Base-by-base conservation (phyloP, 2,888 invertebrate species). In the Pogonocherus hispidulus region DNA sequence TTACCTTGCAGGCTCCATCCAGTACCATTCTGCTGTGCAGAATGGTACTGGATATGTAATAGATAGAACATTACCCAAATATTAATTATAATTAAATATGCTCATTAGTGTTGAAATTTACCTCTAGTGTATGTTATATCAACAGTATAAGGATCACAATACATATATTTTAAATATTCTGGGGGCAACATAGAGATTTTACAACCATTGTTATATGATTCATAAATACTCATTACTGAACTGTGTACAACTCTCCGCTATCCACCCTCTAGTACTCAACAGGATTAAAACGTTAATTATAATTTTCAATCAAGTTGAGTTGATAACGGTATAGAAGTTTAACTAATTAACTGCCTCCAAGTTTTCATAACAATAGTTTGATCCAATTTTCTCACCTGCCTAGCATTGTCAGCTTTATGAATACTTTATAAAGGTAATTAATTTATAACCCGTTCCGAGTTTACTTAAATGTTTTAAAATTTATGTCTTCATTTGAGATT, bases 251-350 rank as follows among this genome's bases (percentile, higher is more conserved):
- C 52, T 32, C 22, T 52, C 32, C 18, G 9, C 3, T 18, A 18
- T 32, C 2, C 1, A 11, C 14, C n/a, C 16, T n/a, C 2, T 1
- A 32, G 11, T 18, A 32, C 32, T 18, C 16, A 59, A 27, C 44
- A 54, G 35, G 37, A 68, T 63, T 63, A 69, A 72, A 70, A 60
- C 62, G 69, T 72, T 76, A 72, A 76, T 76, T 74, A 74, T 70
- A 74, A 76, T 69, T 74, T 75, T 72, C 74, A 76, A 76, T 76
- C 70, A 71, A 70, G 72, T 47, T 64, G 47, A 44, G 66, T 66
- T 70, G 66, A 74, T 74, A 70, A 41, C 74, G 63, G 49, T 27
- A 47, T 59, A 59, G 64, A 51, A 60, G 35, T 63, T 57, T 67
- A 35, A 62, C 55, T 60, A 54, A 67, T 63, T 64, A 63, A 67